Evolutionary conservation across 2,797 vertebrate species (phyloP), one percentile per base, ranked within the genome.

Genomic region (Rhabdomys pumilio): DNA sequence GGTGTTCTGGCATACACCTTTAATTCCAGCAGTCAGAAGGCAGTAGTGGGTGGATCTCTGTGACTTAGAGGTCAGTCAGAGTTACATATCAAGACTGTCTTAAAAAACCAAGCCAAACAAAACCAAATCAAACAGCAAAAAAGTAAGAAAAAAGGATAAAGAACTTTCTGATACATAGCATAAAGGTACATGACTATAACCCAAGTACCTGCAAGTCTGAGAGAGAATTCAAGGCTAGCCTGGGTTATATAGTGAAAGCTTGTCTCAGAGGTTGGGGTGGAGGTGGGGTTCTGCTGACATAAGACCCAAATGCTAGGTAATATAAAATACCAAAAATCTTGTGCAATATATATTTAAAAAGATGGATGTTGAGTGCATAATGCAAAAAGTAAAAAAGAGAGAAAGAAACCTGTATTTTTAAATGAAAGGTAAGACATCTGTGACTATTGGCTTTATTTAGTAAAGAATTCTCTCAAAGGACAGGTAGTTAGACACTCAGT

Each of bases 381-480:
- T 15, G 17, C 26, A 86, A 76, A 90, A 85, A 73, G 4, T 61
- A 55, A 79, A 69, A 69, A n/a, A n/a, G 76, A 63, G 38, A 31
- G 44, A 61, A 67, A 17, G 84, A 73, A 80, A 72, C 31, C 53
- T 83, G 22, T 47, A 57, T 7, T 69, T 57, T 79, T 38, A 93
- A 61, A 24, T 6, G 11, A 6, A 72, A 26, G 12, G 22, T 53
- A 41, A 77, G 41, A 44, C 34, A 81, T 81, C 17, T 57, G 20
- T 91, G 44, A 38, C 44, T 50, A 29, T 9, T 72, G 50, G 85
- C 53, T 77, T 79, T 87, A 50, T 26, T 86, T 77, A 86, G 67
- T 55, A 38, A 92, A 55, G 84, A 91, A 84, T 82, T 90, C 34
- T 84, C n/a, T 73, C 47, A 76, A 89, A 93, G 22, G 50, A 79